Conservation (phyloP, 2,888 invertebrate genomes). For the Anoncus sp. region DNA sequence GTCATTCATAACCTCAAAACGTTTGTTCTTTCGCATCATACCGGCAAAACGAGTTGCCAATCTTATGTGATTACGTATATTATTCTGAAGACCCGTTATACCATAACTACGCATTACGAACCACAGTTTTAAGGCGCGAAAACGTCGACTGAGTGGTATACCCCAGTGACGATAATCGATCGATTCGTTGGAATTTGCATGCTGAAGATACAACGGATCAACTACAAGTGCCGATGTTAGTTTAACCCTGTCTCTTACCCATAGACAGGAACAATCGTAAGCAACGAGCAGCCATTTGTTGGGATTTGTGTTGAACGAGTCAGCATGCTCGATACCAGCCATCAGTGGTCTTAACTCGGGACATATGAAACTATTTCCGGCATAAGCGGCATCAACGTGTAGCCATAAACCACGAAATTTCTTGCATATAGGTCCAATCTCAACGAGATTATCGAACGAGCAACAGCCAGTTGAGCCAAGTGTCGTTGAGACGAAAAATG, state of each 20-base stretch:
- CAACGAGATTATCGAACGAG: slow-evolving; percentile 92
- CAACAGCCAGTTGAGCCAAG: slow-evolving; percentile 93
- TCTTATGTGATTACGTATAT: slow-evolving; percentile 92
- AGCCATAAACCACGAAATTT: slow-evolving; percentile 89
- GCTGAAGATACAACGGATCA: slow-evolving; percentile 93
- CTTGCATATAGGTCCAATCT: slow-evolving; percentile 90
- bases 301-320: slow-evolving; percentile 95
- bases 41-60: slow-evolving; percentile 91
- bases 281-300: slow-evolving; percentile 95
- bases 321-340: slow-evolving; percentile 89
- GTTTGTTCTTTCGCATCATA: slow-evolving; percentile 87
- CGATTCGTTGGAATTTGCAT: slow-evolving; percentile 89
- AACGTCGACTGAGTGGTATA: slow-evolving; percentile 93
- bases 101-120: slow-evolving; percentile 94
- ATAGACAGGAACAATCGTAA: slow-evolving; percentile 94
- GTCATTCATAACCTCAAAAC: slow-evolving; percentile 92
- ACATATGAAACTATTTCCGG: slow-evolving; percentile 93
- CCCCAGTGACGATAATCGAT: slow-evolving; percentile 94
- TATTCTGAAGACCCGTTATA: slow-evolving; percentile 91
- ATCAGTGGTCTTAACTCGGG: slow-evolving; percentile 90
- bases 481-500: slow-evolving; percentile 93
- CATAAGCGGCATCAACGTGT: slow-evolving; percentile 95
- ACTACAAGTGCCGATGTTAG: slow-evolving; percentile 93
- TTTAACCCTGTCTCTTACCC: slow-evolving; percentile 91
- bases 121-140: slow-evolving; percentile 95